A percentile compares a stretch with the other conserved stretches of the same genome.
Evolutionary conservation across 2,113 vertebrate genomes (phyloP).

Genomic region (Takifugu bimaculatus): DNA sequence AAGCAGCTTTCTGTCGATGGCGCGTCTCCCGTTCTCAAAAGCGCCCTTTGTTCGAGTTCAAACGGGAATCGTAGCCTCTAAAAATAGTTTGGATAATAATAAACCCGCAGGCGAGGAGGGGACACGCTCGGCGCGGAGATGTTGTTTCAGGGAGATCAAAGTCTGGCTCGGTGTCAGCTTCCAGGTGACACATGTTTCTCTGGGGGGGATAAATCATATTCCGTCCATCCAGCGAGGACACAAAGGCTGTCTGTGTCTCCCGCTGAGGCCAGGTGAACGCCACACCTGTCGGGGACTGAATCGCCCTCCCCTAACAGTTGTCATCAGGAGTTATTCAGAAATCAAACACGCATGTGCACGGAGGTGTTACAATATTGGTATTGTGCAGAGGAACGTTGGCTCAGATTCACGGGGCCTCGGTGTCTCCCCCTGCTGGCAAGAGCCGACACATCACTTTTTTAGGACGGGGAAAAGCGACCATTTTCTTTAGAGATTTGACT

Average conservation of each 20-base stretch:
- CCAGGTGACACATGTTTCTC: constrained; percentile 3
- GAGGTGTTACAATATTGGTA: constrained; percentile 46
- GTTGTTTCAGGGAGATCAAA: constrained; percentile 17
- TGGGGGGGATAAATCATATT: constrained; percentile 15
- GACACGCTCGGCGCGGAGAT: not conserved
- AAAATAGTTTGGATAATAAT: constrained; percentile 29
- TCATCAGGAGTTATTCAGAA: constrained; percentile 44
- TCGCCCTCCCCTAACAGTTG: constrained; percentile 39
- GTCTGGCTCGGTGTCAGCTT: constrained; percentile 6
- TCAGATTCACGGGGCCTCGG: constrained; percentile 22
- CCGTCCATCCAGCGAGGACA: not conserved
- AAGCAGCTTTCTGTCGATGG: not conserved
- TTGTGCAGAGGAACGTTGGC: constrained; percentile 19
- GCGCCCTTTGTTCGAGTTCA: not conserved
- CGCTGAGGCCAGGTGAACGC: constrained; percentile 49
- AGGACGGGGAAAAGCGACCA: not conserved
- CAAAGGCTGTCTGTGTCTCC: constrained; percentile 23
- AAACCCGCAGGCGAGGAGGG: not conserved
- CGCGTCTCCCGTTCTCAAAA: not conserved
- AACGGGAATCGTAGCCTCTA: constrained; percentile 8
- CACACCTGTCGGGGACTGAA: constrained; percentile 46
- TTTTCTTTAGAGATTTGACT: no score
- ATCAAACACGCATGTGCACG: constrained; percentile 48
- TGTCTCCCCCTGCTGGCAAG: constrained; percentile 54
- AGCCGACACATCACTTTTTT: constrained; percentile 13